A percentile compares a stretch with the other conserved stretches of the same genome.
phyloP scores from a whole-genome alignment of 2,888 invertebrate species.

The Apodemia mormo region DNA sequence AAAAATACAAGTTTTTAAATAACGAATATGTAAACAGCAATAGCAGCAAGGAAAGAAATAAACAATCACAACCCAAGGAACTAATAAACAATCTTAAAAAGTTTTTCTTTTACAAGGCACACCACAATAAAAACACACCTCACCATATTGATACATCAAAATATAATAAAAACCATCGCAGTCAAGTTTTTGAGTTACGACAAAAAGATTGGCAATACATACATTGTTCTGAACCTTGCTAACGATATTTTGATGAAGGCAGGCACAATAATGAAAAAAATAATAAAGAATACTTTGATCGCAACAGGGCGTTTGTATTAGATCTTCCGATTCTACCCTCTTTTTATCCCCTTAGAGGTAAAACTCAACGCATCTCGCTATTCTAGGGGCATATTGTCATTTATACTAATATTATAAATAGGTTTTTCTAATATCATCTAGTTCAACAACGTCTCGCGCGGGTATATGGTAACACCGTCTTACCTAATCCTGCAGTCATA shows the following conservation, averaged over 20 bases:
- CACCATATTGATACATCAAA: slow-evolving; percentile 39
- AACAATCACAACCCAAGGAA: not conserved
- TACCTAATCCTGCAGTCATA: too few species aligned
- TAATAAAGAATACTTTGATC: slow-evolving; percentile 39
- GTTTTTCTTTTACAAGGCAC: not conserved
- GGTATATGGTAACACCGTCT: too few species aligned
- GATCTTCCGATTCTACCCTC: not conserved
- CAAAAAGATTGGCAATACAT: slow-evolving; percentile 72
- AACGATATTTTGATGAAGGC: slow-evolving; percentile 78
- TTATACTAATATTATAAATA: too few species aligned
- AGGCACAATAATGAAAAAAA: slow-evolving; percentile 68
- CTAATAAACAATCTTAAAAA: not conserved
- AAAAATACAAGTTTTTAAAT: too few species aligned
- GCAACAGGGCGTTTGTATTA: not conserved
- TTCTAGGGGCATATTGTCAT: too few species aligned
- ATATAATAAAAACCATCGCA: slow-evolving; percentile 52
- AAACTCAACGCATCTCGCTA: too few species aligned
- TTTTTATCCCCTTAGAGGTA: too few species aligned
- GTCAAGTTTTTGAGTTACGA: slow-evolving; percentile 66
- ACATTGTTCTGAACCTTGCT: slow-evolving; percentile 56
- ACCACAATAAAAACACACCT: slow-evolving; percentile 21
- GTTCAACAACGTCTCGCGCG: too few species aligned
- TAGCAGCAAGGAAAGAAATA: not conserved
- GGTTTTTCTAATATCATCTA: too few species aligned
- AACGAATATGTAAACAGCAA: too few species aligned